phyloP scores from a whole-genome alignment of 2,888 invertebrate genomes.

The Homarus gammarus region DNA sequence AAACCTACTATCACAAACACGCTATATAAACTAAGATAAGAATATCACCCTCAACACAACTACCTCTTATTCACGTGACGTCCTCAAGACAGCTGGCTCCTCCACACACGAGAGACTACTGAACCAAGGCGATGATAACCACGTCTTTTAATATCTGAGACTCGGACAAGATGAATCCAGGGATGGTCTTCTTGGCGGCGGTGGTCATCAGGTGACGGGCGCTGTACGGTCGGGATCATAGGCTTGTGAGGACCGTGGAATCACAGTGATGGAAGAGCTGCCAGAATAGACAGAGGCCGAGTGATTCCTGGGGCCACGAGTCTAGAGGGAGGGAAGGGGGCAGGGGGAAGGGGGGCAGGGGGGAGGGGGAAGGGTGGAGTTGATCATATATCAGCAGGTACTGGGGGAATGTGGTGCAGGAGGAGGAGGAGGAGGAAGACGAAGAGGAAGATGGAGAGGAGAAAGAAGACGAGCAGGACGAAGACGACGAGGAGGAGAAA shows the following conservation, averaged over 20 bases:
- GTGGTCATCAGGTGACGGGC: background rate
- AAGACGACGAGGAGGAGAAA: too few species aligned
- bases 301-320: background rate
- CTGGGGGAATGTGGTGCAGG: too few species aligned
- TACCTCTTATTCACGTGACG: too few species aligned
- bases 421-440: too few species aligned
- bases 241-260: background rate
- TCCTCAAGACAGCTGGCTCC: too few species aligned
- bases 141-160: background rate
- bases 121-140: background rate
- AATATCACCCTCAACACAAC: too few species aligned
- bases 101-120: too few species aligned
- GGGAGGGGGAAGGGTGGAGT: background rate
- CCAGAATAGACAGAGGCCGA: background rate
- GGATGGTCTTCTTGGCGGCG: background rate
- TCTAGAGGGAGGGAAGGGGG: background rate
- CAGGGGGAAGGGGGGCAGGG: background rate
- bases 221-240: background rate
- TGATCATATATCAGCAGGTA: background rate
- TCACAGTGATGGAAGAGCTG: constrained; percentile 1
- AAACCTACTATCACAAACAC: too few species aligned
- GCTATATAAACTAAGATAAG: too few species aligned
- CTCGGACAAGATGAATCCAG: background rate
- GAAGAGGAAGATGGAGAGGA: too few species aligned
- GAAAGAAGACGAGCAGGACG: too few species aligned